phyloP scores from a whole-genome alignment of 1,140 invertebrate species.

The Drosophila pruinosa region DNA sequence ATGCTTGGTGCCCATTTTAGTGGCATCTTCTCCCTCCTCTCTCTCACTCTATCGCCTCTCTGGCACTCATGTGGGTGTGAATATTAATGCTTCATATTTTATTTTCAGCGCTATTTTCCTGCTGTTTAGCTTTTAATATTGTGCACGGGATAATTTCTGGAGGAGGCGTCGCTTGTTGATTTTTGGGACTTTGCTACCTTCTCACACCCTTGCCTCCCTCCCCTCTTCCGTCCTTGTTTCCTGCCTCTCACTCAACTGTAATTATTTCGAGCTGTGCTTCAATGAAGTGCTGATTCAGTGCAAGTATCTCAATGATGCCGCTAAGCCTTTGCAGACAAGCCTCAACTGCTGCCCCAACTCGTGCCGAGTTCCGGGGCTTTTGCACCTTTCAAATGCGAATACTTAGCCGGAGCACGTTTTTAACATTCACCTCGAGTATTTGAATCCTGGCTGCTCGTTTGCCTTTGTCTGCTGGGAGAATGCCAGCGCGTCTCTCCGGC shows the following conservation, averaged over 20 bases:
- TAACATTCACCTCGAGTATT: conserved; percentile 54
- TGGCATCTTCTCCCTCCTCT: background rate
- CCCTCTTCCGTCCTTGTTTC: no score
- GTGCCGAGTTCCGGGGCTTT: background rate
- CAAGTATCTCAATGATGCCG: conserved; percentile 18
- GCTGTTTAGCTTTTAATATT: conserved; percentile 69
- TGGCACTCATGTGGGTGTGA: conserved; percentile 57
- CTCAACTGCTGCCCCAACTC: background rate
- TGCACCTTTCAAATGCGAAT: conserved; percentile 27
- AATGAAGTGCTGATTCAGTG: conserved; percentile 48
- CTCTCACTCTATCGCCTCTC: background rate
- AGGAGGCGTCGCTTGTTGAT: conserved; percentile 37
- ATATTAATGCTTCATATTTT: conserved; percentile 80
- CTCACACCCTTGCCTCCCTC: background rate
- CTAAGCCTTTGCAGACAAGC: conserved; percentile 34
- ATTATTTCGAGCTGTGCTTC: conserved; percentile 32
- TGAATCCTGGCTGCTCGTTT: conserved; percentile 32
- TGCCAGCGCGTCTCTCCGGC: conserved; percentile 36
- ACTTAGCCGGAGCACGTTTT: conserved; percentile 57
- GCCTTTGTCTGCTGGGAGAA: conserved; percentile 46
- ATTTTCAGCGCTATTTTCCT: conserved; percentile 58
- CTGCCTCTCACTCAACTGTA: background rate
- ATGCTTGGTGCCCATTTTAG: conserved; percentile 42
- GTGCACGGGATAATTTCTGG: conserved; percentile 2
- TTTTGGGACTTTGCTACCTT: background rate